Evolutionary conservation across 2,888 invertebrate species (phyloP), one percentile per base, ranked within the genome.

Genomic region (Brachypterus glaber): DNA sequence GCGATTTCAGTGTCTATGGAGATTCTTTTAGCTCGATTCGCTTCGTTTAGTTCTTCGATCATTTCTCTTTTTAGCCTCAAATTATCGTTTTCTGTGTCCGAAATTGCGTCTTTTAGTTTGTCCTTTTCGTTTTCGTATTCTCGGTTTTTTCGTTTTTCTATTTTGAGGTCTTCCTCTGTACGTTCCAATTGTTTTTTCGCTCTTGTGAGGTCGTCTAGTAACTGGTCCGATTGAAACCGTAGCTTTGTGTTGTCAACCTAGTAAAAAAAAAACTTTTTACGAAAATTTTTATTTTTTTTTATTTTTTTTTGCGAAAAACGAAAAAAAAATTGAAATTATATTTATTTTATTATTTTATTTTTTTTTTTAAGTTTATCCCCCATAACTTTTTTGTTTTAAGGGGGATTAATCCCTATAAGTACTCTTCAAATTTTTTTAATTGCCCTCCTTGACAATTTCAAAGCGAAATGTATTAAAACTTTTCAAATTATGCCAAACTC

Each of bases 1-100:
- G 51, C 51, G 13, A 51, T 46, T 43, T 52, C 51, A 2, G 51
- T 49, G 33, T 51, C 51, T 9, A 52, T 46, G 2, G 49, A 51
- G 9, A 51, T 49, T 26, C 51, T 40, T 35, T 53, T 53, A 2
- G 51, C 53, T 17, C 49, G 36, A 33, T 54, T 54, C 1, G 52
- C 51, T 29, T 53, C 52, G 25, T 51, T 52, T 38, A 53, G 41
- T 44, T 54, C 52, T 14, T 52, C 48, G 13, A 52, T 52, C 49
- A 54, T 53, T 17, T 51, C 51, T 31, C 52, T 52, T 33, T 53
- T 53, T 14, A 54, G 33, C 26, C 41, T 43, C 5, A 52, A 38
- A 27, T 51, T 51, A 17, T 53, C 52, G 21, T 50, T 46, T 38
- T 53, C 52, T 26, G 51, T 32, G 3, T 52, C 46, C 2, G 50